Conservation (phyloP, 2,113 vertebrate genomes). For the Scolopax mira region DNA sequence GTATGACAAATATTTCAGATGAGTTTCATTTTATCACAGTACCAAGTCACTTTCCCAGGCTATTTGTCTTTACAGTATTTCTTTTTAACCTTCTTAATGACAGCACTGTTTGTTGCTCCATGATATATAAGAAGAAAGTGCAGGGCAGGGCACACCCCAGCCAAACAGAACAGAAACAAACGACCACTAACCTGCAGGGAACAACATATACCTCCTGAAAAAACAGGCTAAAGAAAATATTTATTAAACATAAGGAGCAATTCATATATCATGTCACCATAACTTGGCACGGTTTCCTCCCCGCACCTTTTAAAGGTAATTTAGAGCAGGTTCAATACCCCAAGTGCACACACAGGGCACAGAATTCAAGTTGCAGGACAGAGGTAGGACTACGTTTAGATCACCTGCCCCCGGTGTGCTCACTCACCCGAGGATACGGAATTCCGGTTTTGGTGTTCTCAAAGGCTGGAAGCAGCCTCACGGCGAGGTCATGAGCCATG, state of each 20-base stretch:
- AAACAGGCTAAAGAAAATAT: neutral
- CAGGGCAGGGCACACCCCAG: neutral
- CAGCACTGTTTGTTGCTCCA: neutral
- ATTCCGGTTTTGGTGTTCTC: slow-evolving; percentile 99
- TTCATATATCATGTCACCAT: fast-evolving
- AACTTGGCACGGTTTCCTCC: neutral
- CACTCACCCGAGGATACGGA: slow-evolving; percentile 90
- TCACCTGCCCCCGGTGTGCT: neutral
- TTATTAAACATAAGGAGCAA: neutral
- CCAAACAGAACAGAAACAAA: neutral
- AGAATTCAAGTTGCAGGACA: fast-evolving
- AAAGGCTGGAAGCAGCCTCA: slow-evolving; percentile 93
- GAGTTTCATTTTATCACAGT: neutral
- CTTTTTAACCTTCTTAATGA: neutral
- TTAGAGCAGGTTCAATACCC: neutral
- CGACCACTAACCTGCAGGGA: neutral
- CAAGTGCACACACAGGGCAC: neutral
- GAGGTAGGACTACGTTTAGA: no score
- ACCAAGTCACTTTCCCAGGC: neutral
- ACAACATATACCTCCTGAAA: neutral
- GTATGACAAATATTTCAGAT: neutral
- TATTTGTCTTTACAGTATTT: neutral
- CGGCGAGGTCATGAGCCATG: slow-evolving; percentile 93
- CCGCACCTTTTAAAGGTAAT: fast-evolving
- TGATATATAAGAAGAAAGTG: neutral